Conservation (phyloP, 2,888 invertebrate genomes). For the Drosophila niveifrons region DNA sequence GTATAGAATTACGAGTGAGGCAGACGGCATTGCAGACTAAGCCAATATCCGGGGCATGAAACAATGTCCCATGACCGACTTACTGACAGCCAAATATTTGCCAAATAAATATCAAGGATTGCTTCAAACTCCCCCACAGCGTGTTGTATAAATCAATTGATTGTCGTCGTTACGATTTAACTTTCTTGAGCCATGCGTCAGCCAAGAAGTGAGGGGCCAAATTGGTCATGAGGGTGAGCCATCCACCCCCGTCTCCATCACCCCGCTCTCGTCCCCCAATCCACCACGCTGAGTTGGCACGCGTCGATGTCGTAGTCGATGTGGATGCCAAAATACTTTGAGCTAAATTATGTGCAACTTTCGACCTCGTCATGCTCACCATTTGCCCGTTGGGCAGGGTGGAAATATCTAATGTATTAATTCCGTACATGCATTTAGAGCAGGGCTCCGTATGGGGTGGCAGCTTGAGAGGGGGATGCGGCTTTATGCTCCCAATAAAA, state of each 20-base stretch:
- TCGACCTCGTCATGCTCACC: conserved; percentile 69
- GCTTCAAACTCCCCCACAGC: conserved; percentile 2
- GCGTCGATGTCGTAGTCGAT: conserved; percentile 52
- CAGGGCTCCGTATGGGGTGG: conserved; percentile 5
- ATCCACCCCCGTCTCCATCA: not conserved
- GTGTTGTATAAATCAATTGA: conserved; percentile 75
- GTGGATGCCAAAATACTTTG: conserved; percentile 56
- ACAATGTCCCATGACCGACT: conserved; percentile 57
- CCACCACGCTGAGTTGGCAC: conserved; percentile 55
- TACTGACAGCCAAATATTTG: conserved; percentile 73
- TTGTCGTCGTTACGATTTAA: conserved; percentile 70
- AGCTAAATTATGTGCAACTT: conserved; percentile 72
- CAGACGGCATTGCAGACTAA: conserved; percentile 43
- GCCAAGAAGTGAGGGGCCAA: conserved; percentile 25
- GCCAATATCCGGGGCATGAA: conserved; percentile 63
- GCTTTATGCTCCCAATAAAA: conserved; percentile 63
- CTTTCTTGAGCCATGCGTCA: conserved; percentile 52
- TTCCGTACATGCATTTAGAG: conserved; percentile 50
- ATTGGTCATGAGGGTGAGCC: conserved; percentile 27
- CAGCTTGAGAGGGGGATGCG: not conserved
- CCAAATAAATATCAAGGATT: conserved; percentile 72
- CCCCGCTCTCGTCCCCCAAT: conserved; percentile 1
- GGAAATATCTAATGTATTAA: conserved; percentile 75
- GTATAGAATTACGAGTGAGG: conserved; percentile 3
- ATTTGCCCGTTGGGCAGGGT: conserved; percentile 39